Conservation (phyloP, 1,140 invertebrate genomes). For the Nephila pilipes region DNA sequence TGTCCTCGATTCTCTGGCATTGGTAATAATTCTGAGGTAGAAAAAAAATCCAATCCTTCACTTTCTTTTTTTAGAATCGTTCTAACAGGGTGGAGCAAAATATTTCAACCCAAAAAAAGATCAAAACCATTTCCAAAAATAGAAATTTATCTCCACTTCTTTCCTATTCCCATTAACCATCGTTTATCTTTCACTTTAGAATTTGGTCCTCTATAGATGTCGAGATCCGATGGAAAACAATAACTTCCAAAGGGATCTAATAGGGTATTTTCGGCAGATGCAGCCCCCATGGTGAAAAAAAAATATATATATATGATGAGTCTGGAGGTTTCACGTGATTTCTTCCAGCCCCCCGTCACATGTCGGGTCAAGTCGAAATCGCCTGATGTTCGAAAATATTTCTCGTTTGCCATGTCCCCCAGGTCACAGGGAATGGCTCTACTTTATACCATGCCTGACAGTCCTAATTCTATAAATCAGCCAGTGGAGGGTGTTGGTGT, state of each 20-base stretch:
- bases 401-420: background rate
- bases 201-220: background rate
- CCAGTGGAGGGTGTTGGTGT: background rate
- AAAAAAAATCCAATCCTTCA: background rate
- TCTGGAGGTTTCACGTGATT: background rate
- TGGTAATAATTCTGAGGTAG: no score
- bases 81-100: background rate
- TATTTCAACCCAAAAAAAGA: background rate
- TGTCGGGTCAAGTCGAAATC: conserved; percentile 13
- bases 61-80: background rate
- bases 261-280: conserved; percentile 22
- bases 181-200: conserved; percentile 16
- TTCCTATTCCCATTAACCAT: conserved; percentile 17
- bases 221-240: background rate
- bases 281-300: background rate
- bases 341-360: background rate
- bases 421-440: conserved; percentile 19
- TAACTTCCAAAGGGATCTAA: conserved; percentile 27
- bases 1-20: no score
- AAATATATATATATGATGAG: background rate
- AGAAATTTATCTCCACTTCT: conserved; percentile 15
- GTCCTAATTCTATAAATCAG: conserved; percentile 57
- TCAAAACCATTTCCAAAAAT: background rate
- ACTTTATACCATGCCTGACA: conserved; percentile 41
- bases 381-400: conserved; percentile 49